These are phyloP conservation scores for Selene dorsalis DNA, from an alignment of 2,797 vertebrate species.

Conservation along the genomic window DNA sequence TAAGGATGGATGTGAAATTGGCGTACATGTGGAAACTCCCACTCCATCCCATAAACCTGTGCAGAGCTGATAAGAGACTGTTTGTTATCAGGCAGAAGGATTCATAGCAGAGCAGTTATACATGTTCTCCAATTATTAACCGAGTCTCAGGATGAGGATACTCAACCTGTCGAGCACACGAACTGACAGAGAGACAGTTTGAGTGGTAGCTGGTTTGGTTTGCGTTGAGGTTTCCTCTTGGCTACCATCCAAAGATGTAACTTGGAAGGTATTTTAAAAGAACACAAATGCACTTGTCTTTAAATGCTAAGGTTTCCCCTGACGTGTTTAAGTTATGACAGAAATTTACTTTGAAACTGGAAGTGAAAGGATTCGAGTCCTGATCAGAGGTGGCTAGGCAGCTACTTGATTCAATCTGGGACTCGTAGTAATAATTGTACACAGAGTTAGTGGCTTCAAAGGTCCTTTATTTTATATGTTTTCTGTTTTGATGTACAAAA, in stretches of 20 bases:
- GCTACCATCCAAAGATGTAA: background rate
- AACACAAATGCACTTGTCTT: background rate
- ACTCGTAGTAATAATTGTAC: background rate
- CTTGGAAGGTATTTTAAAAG: background rate
- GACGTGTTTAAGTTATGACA: background rate
- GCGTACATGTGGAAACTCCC: slow-evolving; percentile 65
- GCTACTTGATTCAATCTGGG: background rate
- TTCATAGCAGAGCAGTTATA: slow-evolving; percentile 73
- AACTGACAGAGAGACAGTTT: slow-evolving; percentile 17
- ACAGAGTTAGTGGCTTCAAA: background rate
- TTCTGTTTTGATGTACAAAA: no score
- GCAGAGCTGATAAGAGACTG: slow-evolving; percentile 66
- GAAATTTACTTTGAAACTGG: background rate
- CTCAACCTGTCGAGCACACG: slow-evolving; percentile 24
- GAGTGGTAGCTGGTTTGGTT: background rate
- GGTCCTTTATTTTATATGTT: no score
- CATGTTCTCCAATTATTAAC: slow-evolving; percentile 85
- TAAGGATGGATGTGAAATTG: slow-evolving; percentile 24
- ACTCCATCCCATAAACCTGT: slow-evolving; percentile 61
- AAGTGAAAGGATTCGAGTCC: background rate
- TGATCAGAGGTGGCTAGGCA: background rate
- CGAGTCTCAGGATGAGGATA: slow-evolving; percentile 51
- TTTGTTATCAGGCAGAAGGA: slow-evolving; percentile 75
- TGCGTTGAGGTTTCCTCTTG: slow-evolving; percentile 20
- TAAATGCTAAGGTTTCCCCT: background rate